phyloP scores from a whole-genome alignment of 2,113 vertebrate genomes.

The Megaceryle maxima region DNA sequence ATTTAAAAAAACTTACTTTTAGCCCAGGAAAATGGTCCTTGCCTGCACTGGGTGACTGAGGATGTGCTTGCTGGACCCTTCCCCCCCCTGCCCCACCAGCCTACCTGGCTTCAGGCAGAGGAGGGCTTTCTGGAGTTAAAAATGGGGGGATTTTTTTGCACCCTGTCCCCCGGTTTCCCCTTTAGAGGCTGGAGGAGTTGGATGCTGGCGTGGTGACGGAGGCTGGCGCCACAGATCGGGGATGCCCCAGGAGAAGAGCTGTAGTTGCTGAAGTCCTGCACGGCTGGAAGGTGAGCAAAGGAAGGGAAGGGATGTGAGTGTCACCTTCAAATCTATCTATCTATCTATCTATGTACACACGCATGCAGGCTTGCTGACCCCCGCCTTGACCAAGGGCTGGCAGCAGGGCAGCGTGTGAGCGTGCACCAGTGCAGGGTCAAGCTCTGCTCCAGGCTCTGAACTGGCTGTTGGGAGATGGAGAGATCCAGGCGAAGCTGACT shows the following conservation, averaged over 20 bases:
- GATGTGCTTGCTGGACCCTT: background rate
- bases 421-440: background rate
- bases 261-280: background rate
- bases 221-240: background rate
- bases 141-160: background rate
- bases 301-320: rapidly evolving
- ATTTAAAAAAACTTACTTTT: background rate
- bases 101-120: background rate
- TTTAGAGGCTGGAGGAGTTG: background rate
- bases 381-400: background rate
- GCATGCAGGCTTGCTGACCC: background rate
- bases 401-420: rapidly evolving
- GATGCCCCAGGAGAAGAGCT: background rate
- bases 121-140: background rate
- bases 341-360: rapidly evolving
- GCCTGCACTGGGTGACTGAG: rapidly evolving
- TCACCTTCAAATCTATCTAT: background rate
- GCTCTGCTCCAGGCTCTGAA: background rate
- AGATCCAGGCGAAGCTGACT: background rate
- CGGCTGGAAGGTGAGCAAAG: background rate
- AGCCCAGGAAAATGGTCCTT: background rate
- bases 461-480: background rate
- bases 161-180: background rate
- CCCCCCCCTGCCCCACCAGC: background rate
- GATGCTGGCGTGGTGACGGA: rapidly evolving